phyloP scores from a whole-genome alignment of 2,797 vertebrate genomes.

The Epinephelus malabaricus region DNA sequence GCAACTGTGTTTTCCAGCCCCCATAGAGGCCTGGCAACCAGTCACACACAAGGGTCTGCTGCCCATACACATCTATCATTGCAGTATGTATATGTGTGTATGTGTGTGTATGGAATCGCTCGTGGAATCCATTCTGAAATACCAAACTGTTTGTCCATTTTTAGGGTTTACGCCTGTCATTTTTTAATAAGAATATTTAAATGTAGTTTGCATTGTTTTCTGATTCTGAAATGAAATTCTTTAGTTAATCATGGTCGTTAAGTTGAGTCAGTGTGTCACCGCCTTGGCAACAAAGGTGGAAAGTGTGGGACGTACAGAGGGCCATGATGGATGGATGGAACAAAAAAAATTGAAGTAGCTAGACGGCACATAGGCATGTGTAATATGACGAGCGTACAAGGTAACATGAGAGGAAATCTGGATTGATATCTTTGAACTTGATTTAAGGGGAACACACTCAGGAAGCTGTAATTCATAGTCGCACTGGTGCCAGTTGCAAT shows the following conservation, averaged over 20 bases:
- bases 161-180: background rate
- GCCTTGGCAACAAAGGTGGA: slow-evolving; percentile 53
- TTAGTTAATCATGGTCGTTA: slow-evolving; percentile 62
- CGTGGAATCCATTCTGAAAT: slow-evolving; percentile 17
- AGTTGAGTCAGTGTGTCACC: slow-evolving; percentile 67
- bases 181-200: background rate
- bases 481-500: slow-evolving; percentile 13
- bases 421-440: slow-evolving; percentile 63
- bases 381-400: slow-evolving; percentile 40
- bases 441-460: slow-evolving; percentile 39
- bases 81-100: background rate
- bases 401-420: slow-evolving; percentile 54
- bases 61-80: slow-evolving; percentile 72
- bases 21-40: slow-evolving; percentile 69
- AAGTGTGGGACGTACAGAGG: slow-evolving; percentile 1
- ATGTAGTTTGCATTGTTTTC: background rate
- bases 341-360: slow-evolving; percentile 49
- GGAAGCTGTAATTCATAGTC: slow-evolving; percentile 51
- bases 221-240: slow-evolving; percentile 15
- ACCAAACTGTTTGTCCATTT: background rate
- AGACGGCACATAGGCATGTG: slow-evolving; percentile 32
- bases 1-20: slow-evolving; percentile 70
- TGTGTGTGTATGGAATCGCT: slow-evolving; percentile 59
- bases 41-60: slow-evolving; percentile 67
- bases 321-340: slow-evolving; percentile 48